Base-by-base conservation (phyloP, 2,113 vertebrate species). In the Podarcis raffonei region DNA sequence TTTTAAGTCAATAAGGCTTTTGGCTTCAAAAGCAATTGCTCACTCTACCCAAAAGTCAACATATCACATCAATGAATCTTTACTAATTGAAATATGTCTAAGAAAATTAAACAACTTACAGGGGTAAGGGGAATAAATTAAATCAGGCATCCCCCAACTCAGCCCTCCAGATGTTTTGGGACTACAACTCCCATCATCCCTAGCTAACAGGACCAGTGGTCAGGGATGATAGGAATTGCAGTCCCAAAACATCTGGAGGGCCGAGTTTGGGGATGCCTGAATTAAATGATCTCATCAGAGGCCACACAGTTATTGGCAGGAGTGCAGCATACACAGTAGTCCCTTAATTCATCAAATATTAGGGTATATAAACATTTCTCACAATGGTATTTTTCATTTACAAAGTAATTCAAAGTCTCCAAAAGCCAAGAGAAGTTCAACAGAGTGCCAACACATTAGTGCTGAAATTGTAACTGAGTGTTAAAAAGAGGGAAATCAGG, bases 21-120 rank as follows among this genome's bases (percentile, higher is more conserved):
- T 87, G 78, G 42, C 25, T 42, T 25, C 71, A 59, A 22, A 68
- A 57, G 42, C 15, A 78, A 71, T 74, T 9, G 2, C 32, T 76
- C 11, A 25, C 53, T 81, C 85, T 78, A 87, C 6, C 8, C 59
- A 59, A 75, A 94, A 91, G 6, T 69, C 83, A 90, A 74, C 35
- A 69, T 89, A 84, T 84, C 39, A 71, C 74, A 86, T 23, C 66
- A 23, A 83, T 87, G 81, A 16, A 66, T 77, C 39, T 59, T 66
- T 42, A 68, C 2, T 84, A 88, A 76, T 3, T 76, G 25, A 27
- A 81, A 27, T 57, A 76, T 69, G 11, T 48, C 82, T 23, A 84
- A 84, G 22, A 87, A 83, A 72, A 72, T 74, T 48, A 53, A 53
- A 53, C 48, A 53, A 53, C 9, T 53, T 53, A 53, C 48, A 53